phyloP scores from a whole-genome alignment of 2,888 invertebrate genomes.

The Nycteola revayana region DNA sequence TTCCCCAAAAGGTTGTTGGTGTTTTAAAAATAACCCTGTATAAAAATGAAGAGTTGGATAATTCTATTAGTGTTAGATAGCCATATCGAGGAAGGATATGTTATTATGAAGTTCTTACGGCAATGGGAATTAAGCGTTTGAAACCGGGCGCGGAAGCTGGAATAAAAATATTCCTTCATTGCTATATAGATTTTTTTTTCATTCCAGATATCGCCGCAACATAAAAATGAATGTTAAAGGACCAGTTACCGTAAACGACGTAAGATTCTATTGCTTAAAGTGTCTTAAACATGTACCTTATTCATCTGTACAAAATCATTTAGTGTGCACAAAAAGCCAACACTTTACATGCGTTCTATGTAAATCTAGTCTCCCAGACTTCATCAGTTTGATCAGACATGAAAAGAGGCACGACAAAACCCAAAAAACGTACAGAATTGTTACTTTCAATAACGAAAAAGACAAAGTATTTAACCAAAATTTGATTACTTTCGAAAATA shows the following conservation, averaged over 20 bases:
- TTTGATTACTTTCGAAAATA: slow-evolving; percentile 7
- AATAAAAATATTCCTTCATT: too few relatives aligned
- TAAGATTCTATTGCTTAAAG: slow-evolving; percentile 12
- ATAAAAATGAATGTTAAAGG: slow-evolving; percentile 11
- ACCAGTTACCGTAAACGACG: neutral
- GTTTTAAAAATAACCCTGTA: too few relatives aligned
- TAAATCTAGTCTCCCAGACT: neutral
- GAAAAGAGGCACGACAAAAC: slow-evolving; percentile 4
- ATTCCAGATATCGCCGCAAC: slow-evolving; percentile 9
- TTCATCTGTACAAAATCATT: slow-evolving; percentile 1
- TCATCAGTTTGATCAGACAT: slow-evolving; percentile 5
- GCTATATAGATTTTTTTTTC: too few relatives aligned
- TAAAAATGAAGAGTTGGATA: too few relatives aligned
- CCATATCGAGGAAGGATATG: too few relatives aligned
- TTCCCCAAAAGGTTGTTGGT: too few relatives aligned
- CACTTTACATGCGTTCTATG: slow-evolving; percentile 2
- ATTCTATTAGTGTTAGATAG: too few relatives aligned
- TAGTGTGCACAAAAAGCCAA: neutral
- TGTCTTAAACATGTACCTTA: slow-evolving; percentile 2
- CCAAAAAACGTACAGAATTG: slow-evolving; percentile 1
- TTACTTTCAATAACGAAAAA: slow-evolving; percentile 20
- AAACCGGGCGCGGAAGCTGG: too few relatives aligned
- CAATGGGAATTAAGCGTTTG: too few relatives aligned
- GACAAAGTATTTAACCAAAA: slow-evolving; percentile 18
- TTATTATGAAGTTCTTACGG: too few relatives aligned